Evolutionary conservation across 2,888 invertebrate species (phyloP).

Genomic region (Diplolepis rosae): DNA sequence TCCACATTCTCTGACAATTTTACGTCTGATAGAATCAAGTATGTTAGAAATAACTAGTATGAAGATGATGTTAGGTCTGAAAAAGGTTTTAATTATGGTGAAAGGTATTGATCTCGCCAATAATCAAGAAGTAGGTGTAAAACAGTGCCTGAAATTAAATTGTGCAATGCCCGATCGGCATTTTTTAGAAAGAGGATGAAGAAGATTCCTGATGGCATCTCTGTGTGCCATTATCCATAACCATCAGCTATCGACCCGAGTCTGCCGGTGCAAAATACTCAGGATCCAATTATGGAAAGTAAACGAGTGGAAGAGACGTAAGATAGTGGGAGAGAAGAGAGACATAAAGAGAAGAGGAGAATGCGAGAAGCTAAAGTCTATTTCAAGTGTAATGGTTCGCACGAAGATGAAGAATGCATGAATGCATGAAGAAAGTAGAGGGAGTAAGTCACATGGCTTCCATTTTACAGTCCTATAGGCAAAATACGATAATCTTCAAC

Average conservation of each 20-base stretch:
- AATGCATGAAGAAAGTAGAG: not conserved
- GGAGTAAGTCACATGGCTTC: not conserved
- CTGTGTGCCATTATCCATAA: conserved; percentile 4
- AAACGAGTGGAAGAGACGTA: not conserved
- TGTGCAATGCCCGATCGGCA: not conserved
- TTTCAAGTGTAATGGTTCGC: not conserved
- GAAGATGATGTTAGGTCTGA: not conserved
- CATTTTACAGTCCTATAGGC: not conserved
- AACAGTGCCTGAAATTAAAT: not conserved
- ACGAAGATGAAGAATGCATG: conserved; percentile 6
- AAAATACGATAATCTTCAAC: conserved; percentile 1
- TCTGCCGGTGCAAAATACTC: conserved; percentile 14
- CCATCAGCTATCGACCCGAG: conserved; percentile 12
- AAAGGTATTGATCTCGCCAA: not conserved
- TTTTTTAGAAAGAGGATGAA: not conserved
- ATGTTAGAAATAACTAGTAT: no score
- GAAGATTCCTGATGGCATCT: conserved; percentile 1
- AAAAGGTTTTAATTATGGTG: not conserved
- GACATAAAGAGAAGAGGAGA: not conserved
- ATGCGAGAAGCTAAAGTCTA: not conserved
- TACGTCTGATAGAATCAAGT: no score
- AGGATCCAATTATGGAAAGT: conserved; percentile 19
- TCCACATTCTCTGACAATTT: no score
- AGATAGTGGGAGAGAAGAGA: not conserved
- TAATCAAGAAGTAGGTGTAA: not conserved